Conservation (phyloP, 64 coral and sea anemone genomes). For the Stylophora pistillata region DNA sequence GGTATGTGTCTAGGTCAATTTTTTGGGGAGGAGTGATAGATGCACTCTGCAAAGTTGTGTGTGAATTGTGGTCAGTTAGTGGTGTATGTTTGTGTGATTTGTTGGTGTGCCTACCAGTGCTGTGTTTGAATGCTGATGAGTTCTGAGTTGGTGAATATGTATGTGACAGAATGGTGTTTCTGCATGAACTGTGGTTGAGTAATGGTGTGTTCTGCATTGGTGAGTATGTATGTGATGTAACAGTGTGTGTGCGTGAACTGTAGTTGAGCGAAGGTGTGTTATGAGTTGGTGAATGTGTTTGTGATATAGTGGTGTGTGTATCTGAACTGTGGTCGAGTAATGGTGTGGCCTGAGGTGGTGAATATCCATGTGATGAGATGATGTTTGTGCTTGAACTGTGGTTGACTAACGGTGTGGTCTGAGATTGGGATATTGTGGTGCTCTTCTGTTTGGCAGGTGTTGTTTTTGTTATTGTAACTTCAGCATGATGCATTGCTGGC, state of each 20-base stretch:
- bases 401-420: not conserved
- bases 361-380: not conserved
- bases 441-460: not conserved
- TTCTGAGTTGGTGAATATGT: no score
- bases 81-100: not conserved
- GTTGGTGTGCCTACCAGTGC: not conserved
- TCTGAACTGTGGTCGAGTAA: not conserved
- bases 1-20: not conserved
- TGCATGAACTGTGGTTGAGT: not conserved
- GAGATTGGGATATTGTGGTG: slow-evolving; percentile 1
- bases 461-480: not conserved
- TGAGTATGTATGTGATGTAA: not conserved
- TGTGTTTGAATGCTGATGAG: not conserved
- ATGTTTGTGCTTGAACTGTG: not conserved
- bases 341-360: slow-evolving; percentile 1
- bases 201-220: not conserved
- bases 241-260: not conserved
- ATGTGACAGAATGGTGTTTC: no score
- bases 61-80: slow-evolving; percentile 12
- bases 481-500: not conserved
- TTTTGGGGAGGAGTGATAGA: not conserved
- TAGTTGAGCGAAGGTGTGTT: not conserved
- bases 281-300: not conserved
- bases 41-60: not conserved
- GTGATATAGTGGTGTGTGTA: not conserved